Percentiles rank a stretch among this genome's conserved stretches.
phyloP scores from a whole-genome alignment of 92 coral and sea anemone genomes.

The Palythoa grandis region DNA sequence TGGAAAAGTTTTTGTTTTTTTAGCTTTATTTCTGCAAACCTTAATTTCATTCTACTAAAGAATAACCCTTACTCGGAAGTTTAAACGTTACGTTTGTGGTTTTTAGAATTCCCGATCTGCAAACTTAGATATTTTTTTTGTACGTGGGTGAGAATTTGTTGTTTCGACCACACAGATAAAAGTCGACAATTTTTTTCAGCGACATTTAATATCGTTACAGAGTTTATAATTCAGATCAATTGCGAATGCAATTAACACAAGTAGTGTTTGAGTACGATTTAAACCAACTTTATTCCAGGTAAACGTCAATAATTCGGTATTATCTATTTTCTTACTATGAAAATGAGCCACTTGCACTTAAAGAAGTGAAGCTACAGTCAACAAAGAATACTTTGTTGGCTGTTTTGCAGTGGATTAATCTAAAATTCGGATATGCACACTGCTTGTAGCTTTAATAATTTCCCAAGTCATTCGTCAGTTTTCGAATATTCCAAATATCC shows the following conservation, averaged over 20 bases:
- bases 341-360: neutral
- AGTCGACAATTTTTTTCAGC: neutral
- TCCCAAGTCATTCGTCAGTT: neutral
- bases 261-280: neutral
- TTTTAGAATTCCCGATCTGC: neutral
- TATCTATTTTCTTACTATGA: neutral
- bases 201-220: conserved; percentile 1
- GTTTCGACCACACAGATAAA: too few relatives aligned
- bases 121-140: neutral
- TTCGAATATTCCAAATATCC: conserved; percentile 6
- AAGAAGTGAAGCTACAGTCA: neutral
- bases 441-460: neutral
- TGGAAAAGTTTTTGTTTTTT: neutral
- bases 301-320: neutral
- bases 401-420: too few relatives aligned
- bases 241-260: conserved; percentile 8
- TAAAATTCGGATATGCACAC: neutral
- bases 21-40: neutral
- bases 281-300: neutral
- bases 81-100: neutral
- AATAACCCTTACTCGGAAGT: neutral
- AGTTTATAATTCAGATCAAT: conserved; percentile 13
- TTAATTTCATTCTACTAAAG: neutral
- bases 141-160: too few relatives aligned
- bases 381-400: too few relatives aligned